Conservation (phyloP, 2,888 invertebrate genomes). For the Acrobeloides nanus region DNA sequence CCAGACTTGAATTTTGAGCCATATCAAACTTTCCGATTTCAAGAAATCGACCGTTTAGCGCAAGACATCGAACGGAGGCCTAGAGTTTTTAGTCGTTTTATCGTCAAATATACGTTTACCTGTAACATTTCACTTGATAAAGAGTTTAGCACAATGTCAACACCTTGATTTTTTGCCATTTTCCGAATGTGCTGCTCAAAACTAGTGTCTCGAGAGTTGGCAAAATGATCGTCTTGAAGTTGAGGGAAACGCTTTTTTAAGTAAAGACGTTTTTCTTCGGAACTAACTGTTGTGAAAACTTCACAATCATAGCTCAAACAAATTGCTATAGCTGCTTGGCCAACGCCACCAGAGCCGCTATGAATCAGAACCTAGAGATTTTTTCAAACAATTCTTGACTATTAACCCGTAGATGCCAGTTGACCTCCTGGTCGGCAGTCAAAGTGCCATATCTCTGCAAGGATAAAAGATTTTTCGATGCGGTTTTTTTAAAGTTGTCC, state of each 20-base stretch:
- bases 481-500: no score
- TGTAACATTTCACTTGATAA: slow-evolving; percentile 88
- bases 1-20: slow-evolving; percentile 78
- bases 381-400: no score
- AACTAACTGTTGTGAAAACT: slow-evolving; percentile 74
- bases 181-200: slow-evolving; percentile 83
- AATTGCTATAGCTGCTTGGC: slow-evolving; percentile 90
- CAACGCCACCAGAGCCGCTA: slow-evolving; percentile 58
- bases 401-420: no score
- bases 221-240: slow-evolving; percentile 69
- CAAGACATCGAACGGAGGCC: slow-evolving; percentile 84
- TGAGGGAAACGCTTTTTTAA: slow-evolving; percentile 77
- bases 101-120: no score
- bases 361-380: slow-evolving; percentile 47
- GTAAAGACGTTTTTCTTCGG: slow-evolving; percentile 62
- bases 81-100: slow-evolving; percentile 60
- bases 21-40: slow-evolving; percentile 97
- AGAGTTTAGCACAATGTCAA: slow-evolving; percentile 89
- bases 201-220: slow-evolving; percentile 78
- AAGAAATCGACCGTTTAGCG: slow-evolving; percentile 83
- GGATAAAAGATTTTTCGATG: no score
- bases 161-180: slow-evolving; percentile 65
- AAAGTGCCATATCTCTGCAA: no score
- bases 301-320: slow-evolving; percentile 79
- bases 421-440: no score